Percentiles rank a stretch among this genome's conserved stretches.
Conservation (phyloP, 2,113 vertebrate species). For the Pandion haliaetus region DNA sequence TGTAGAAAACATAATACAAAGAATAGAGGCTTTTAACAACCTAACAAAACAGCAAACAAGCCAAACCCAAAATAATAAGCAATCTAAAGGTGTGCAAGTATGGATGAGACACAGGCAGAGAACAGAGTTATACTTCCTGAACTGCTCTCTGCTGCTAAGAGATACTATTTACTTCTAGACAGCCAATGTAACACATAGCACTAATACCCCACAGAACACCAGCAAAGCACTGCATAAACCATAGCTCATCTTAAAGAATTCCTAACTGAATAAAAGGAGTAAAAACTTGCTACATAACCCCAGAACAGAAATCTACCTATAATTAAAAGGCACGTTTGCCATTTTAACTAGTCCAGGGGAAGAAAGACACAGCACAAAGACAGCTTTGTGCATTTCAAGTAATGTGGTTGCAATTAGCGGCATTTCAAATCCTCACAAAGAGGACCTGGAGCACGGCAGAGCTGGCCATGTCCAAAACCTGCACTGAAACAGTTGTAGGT, state of each 20-base stretch:
- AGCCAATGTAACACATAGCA: not conserved
- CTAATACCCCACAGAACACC: not conserved
- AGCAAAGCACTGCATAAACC: not conserved
- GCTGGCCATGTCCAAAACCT: not conserved
- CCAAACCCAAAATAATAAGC: not conserved
- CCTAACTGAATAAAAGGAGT: not conserved
- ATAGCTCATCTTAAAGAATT: not conserved
- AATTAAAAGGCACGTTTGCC: slow-evolving; percentile 24
- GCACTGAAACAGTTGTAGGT: not conserved
- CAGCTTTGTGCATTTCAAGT: slow-evolving; percentile 41
- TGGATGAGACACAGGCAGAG: not conserved
- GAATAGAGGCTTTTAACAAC: not conserved
- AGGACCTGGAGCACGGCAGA: accelerated
- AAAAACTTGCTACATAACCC: not conserved
- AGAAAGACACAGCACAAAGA: slow-evolving; percentile 35
- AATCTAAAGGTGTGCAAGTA: not conserved
- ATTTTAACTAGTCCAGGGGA: slow-evolving; percentile 28
- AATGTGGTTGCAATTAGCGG: slow-evolving; percentile 31
- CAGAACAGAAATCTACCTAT: not conserved
- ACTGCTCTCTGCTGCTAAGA: not conserved
- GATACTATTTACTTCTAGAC: not conserved
- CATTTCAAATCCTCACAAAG: slow-evolving; percentile 10
- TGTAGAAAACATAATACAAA: not conserved
- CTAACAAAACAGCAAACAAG: not conserved
- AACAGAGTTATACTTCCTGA: not conserved